Percentiles rank a stretch among this genome's conserved stretches.
These are phyloP conservation scores for Drosophila grimshawi DNA, from an alignment of 1,140 invertebrate genomes.

Conservation along the genomic window DNA sequence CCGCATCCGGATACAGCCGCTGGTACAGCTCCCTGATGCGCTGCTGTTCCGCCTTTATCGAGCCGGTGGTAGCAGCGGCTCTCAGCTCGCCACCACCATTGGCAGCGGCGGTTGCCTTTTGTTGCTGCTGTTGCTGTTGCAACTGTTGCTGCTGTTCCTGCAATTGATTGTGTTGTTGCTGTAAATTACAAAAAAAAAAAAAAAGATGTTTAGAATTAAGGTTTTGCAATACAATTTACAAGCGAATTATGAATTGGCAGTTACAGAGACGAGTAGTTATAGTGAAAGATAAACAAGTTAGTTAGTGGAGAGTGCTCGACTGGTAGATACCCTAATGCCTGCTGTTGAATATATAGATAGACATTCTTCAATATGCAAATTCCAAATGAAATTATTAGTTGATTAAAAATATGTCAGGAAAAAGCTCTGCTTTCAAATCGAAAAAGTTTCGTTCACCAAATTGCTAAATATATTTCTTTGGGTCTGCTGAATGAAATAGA, in stretches of 20 bases:
- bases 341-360: too few species aligned
- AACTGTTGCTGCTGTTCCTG: conserved; percentile 74
- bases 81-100: conserved; percentile 37
- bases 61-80: conserved; percentile 32
- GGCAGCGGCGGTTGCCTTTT: conserved; percentile 11
- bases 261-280: neutral
- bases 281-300: too few species aligned
- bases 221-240: neutral
- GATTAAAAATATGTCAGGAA: too few species aligned
- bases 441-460: too few species aligned
- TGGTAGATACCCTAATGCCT: too few species aligned
- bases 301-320: too few species aligned
- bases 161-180: conserved; percentile 46
- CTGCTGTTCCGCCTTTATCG: conserved; percentile 70
- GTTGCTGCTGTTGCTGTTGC: conserved; percentile 55
- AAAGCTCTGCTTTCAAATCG: too few species aligned
- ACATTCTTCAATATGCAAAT: too few species aligned
- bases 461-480: too few species aligned
- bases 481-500: too few species aligned
- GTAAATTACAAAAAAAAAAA: conserved; percentile 25
- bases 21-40: conserved; percentile 78
- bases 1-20: conserved; percentile 81
- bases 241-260: neutral
- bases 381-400: too few species aligned
- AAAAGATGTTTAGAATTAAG: neutral